Evolutionary conservation across 2,888 invertebrate genomes (phyloP).

Genomic region (Lissocephala sabroskyi): DNA sequence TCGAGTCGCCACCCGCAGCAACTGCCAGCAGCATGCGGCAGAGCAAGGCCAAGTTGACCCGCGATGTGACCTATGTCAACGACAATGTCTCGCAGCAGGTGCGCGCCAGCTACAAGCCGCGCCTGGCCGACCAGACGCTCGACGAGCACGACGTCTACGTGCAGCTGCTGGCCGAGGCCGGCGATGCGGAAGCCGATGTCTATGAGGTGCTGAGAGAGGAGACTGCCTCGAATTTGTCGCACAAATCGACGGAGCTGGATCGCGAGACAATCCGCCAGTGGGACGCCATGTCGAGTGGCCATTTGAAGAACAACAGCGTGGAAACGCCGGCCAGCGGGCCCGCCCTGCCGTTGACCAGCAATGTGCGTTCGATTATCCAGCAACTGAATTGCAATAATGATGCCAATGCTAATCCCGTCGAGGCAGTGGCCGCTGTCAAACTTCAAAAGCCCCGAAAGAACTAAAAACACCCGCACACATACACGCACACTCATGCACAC

Average conservation of each 20-base stretch:
- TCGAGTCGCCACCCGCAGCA: conserved; percentile 17
- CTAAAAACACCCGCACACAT: conserved; percentile 20
- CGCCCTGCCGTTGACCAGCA: conserved; percentile 44
- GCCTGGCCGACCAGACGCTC: conserved; percentile 27
- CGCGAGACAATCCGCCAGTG: conserved; percentile 89
- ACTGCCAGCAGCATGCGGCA: conserved; percentile 28
- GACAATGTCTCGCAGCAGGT: conserved; percentile 76
- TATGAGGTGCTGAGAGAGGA: conserved; percentile 72
- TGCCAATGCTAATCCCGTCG: conserved; percentile 29
- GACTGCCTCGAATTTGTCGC: conserved; percentile 64
- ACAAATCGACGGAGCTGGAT: conserved; percentile 80
- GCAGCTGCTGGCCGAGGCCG: conserved; percentile 44
- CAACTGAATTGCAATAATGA: conserved; percentile 56
- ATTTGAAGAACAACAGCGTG: conserved; percentile 74
- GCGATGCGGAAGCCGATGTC: conserved; percentile 57
- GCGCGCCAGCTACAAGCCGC: conserved; percentile 47
- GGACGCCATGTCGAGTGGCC: conserved; percentile 90
- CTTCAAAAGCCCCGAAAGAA: conserved; percentile 29
- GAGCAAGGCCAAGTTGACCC: conserved; percentile 74
- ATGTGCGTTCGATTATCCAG: conserved; percentile 61
- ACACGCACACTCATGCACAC: conserved; percentile 12
- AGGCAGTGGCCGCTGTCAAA: conserved; percentile 12
- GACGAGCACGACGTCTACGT: conserved; percentile 70
- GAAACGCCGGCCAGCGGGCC: conserved; percentile 25
- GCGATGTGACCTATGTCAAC: conserved; percentile 87